Evolutionary conservation across 2,113 vertebrate species (phyloP).

Genomic region (Cynoglossus semilaevis): DNA sequence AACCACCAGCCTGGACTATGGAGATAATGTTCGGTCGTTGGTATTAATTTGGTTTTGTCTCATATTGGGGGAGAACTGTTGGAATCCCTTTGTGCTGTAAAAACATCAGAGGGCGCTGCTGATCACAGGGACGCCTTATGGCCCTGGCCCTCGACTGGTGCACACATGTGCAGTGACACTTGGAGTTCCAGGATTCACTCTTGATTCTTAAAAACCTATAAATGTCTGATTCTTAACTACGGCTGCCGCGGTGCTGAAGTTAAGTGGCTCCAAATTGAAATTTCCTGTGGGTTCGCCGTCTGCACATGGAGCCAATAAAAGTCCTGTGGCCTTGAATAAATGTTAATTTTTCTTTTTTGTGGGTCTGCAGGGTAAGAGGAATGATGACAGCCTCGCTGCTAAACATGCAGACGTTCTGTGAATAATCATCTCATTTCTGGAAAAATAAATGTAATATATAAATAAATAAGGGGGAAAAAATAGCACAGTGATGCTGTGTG

Average conservation of each 20-base stretch:
- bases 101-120: slow-evolving; percentile 47
- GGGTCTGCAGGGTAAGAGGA: slow-evolving; percentile 62
- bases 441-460: slow-evolving; percentile 41
- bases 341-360: slow-evolving; percentile 55
- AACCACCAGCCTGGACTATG: slow-evolving; percentile 60
- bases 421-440: slow-evolving; percentile 71
- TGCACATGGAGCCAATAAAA: slow-evolving; percentile 55
- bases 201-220: slow-evolving; percentile 48
- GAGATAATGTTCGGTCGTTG: slow-evolving; percentile 59
- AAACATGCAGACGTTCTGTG: slow-evolving; percentile 56
- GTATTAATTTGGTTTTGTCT: slow-evolving; percentile 73
- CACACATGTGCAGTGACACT: slow-evolving; percentile 59
- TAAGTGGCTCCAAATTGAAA: slow-evolving; percentile 69
- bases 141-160: slow-evolving; percentile 66
- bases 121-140: slow-evolving; percentile 62
- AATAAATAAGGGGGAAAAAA: slow-evolving; percentile 29
- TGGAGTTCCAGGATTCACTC: slow-evolving; percentile 67
- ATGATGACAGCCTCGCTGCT: slow-evolving; percentile 47
- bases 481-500: slow-evolving; percentile 13
- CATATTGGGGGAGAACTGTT: slow-evolving; percentile 60
- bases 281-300: slow-evolving; percentile 63
- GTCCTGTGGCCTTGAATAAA: slow-evolving; percentile 53
- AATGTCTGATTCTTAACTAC: slow-evolving; percentile 56
- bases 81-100: slow-evolving; percentile 61
- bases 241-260: slow-evolving; percentile 51